These are phyloP conservation scores for Torymus tubicola DNA, from an alignment of 2,888 invertebrate genomes.

Conservation along the genomic window DNA sequence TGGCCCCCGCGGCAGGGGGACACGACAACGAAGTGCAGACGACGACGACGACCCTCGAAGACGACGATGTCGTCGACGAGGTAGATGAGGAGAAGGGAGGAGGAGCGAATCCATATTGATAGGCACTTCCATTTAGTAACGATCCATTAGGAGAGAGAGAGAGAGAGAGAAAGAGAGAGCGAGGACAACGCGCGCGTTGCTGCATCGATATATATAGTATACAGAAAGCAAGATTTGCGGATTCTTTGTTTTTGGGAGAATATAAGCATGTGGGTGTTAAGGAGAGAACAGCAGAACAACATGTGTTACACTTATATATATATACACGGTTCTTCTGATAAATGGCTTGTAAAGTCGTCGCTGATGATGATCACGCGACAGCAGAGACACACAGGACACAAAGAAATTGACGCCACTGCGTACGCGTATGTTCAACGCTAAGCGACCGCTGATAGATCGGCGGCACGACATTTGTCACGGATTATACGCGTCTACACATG, in stretches of 20 bases:
- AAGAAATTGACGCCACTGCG: background rate
- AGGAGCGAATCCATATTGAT: constrained; percentile 56
- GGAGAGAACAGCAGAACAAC: too few species aligned
- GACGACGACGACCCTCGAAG: constrained; percentile 17
- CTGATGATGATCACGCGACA: too few species aligned
- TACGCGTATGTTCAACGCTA: background rate
- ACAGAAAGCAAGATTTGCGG: background rate
- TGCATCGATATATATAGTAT: constrained; percentile 43
- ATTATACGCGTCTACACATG: background rate
- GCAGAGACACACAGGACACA: too few species aligned
- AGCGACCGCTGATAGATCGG: background rate
- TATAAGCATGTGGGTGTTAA: too few species aligned
- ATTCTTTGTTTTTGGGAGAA: background rate
- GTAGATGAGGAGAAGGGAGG: constrained; percentile 35
- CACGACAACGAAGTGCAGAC: constrained; percentile 23
- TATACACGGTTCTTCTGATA: too few species aligned
- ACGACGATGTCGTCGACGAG: constrained; percentile 32
- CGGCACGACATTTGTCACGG: background rate
- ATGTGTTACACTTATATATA: too few species aligned
- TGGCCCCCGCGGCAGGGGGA: constrained; percentile 17
- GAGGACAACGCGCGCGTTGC: background rate
- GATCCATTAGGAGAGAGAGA: constrained; percentile 53
- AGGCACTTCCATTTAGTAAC: constrained; percentile 56
- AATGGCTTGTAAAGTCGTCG: too few species aligned
- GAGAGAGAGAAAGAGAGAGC: background rate